Conservation (phyloP, 2,113 vertebrate genomes). For the Mus spicilegus region DNA sequence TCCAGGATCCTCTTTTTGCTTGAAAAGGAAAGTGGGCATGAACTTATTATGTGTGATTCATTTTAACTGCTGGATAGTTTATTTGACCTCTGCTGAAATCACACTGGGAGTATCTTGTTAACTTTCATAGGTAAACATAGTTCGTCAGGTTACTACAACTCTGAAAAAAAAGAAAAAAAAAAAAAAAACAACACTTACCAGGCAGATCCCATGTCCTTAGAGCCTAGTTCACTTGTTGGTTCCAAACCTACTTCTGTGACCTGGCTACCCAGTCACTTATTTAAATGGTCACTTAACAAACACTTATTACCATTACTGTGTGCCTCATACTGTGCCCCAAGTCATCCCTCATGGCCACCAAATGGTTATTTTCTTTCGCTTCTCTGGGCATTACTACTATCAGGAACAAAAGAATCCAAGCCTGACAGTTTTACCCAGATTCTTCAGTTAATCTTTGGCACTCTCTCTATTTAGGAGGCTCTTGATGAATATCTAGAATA, state of each 20-base stretch:
- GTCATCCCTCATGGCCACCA: neutral
- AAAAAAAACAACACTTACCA: neutral
- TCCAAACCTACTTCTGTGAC: neutral
- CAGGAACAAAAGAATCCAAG: neutral
- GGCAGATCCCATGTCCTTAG: neutral
- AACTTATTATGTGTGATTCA: neutral
- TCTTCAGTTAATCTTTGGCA: constrained; percentile 30
- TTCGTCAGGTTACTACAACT: constrained; percentile 19
- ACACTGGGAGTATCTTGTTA: constrained; percentile 21
- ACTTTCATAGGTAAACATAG: neutral
- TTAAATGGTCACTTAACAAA: constrained; percentile 52
- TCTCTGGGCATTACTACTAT: neutral
- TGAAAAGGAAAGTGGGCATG: constrained; percentile 3
- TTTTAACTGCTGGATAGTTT: constrained; percentile 46
- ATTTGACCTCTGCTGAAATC: neutral
- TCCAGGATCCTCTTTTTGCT: neutral
- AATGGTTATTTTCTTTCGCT: neutral
- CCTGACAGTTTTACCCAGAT: neutral
- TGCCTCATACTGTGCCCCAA: neutral
- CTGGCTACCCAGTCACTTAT: neutral
- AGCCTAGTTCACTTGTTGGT: neutral
- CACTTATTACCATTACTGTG: neutral
- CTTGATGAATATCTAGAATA: neutral
- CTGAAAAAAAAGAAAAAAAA: neutral
- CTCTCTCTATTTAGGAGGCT: neutral